Evolutionary conservation across 2,888 invertebrate genomes (phyloP), one percentile per base, ranked within the genome.

Genomic region (Luffia ferchaultella): DNA sequence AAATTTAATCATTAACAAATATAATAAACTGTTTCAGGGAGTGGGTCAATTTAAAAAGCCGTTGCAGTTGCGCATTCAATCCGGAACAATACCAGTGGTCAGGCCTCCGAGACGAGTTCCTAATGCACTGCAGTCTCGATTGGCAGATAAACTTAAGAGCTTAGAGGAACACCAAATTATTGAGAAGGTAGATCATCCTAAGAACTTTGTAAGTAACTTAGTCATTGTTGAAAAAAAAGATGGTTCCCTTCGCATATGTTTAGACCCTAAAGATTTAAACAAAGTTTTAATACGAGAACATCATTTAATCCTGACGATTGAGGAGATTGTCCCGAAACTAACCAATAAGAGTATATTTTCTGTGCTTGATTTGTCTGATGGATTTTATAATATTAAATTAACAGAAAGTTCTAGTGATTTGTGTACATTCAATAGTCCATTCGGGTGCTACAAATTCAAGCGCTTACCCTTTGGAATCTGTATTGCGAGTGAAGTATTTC

Each of bases 381-480:
- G 57, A 2, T 56, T 58, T 52, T 56, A 56, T 52, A 58, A 57
- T 54, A 55, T 56, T 20, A 55, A 50, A 45, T n/a, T 42, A 16
- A n/a, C 43, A 9, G 17, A 17, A 3, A 17, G n/a, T 7, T 42
- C 43, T 3, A 16, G 7, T 7, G 43, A 42, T 42, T 42, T 42
- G 43, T 42, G 43, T n/a, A 42, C n/a, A 42, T 42, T 42, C 46
- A 56, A 47, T 46, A 58, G 51, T 20, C 56, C 55, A 0, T 58
- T 51, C 55, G 58, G n/a, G 0, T 55, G 55, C 50, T 61, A 58
- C 54, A 55, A 58, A 53, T 70, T 62, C 55, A 50, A 54, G 41
- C 57, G 67, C 18, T 20, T 67, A 30, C 62, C 68, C 1, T 69
- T 68, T 60, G 68, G 67, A 0, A 18, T 69, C 3, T 61, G 58